Conservation (phyloP, 1,140 invertebrate genomes). For the Aphis craccivora region DNA sequence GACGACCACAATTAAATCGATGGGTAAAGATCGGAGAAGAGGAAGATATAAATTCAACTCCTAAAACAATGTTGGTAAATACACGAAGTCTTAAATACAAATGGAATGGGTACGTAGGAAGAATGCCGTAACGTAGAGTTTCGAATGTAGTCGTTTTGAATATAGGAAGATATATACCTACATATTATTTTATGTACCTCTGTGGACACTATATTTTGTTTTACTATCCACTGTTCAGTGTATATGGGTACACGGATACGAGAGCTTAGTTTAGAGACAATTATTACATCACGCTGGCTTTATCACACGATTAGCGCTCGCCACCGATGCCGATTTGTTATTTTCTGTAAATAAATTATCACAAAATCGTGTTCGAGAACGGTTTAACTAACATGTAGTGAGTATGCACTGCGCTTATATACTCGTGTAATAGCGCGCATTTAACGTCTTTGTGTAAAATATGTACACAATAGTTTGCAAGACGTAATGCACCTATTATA, state of each 20-base stretch:
- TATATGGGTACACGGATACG: background rate
- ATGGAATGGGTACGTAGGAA: background rate
- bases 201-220: background rate
- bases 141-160: background rate
- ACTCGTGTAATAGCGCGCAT: background rate
- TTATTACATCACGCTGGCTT: slow-evolving; percentile 22
- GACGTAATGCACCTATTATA: background rate
- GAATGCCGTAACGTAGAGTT: background rate
- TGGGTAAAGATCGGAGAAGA: background rate
- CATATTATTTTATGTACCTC: background rate
- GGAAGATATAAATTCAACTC: background rate
- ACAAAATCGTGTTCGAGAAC: slow-evolving; percentile 36
- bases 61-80: background rate
- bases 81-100: background rate
- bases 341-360: slow-evolving; percentile 46
- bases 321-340: slow-evolving; percentile 30
- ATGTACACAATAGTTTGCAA: slow-evolving; percentile 12
- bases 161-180: background rate
- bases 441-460: slow-evolving; percentile 39
- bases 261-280: background rate
- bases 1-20: background rate
- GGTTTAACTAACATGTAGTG: slow-evolving; percentile 22
- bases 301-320: slow-evolving; percentile 35
- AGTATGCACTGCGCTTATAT: background rate
- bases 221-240: background rate